Evolutionary conservation across 1,140 invertebrate species (phyloP).

Genomic region (Dreissena rostriformis): DNA sequence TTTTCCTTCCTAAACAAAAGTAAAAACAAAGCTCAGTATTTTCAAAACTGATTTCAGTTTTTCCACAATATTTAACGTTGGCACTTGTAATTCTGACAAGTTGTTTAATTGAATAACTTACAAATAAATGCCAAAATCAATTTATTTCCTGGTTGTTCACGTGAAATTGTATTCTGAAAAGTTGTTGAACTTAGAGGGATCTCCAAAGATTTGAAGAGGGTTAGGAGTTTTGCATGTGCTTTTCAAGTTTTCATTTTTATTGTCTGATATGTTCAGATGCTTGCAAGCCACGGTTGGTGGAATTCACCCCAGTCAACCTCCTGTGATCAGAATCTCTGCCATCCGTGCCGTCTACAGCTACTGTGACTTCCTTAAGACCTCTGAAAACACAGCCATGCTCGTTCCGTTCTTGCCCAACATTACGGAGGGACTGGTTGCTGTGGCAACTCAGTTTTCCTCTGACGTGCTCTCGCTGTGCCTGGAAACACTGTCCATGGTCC

Average conservation of each 20-base stretch:
- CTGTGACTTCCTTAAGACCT: slow-evolving; percentile 83
- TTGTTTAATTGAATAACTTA: no score
- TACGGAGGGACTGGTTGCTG: slow-evolving; percentile 82
- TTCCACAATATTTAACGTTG: no score
- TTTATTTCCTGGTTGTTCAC: no score
- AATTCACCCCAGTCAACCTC: slow-evolving; percentile 83
- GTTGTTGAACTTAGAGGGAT: no score
- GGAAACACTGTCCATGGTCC: slow-evolving; percentile 86
- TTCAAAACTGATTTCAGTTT: no score
- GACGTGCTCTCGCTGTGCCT: slow-evolving; percentile 87
- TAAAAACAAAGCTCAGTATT: no score
- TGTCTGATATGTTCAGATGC: slow-evolving; percentile 80
- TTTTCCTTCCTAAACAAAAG: no score
- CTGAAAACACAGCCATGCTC: slow-evolving; percentile 79
- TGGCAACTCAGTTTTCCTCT: slow-evolving; percentile 83
- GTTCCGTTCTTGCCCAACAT: slow-evolving; percentile 82
- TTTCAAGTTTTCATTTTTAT: not conserved
- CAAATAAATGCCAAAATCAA: no score
- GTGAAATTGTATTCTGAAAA: no score
- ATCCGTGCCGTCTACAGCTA: slow-evolving; percentile 83
- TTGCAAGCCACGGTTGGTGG: slow-evolving; percentile 86
- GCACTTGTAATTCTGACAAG: no score
- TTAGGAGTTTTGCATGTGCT: not conserved
- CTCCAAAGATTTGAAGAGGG: no score
- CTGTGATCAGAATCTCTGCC: slow-evolving; percentile 82